phyloP scores from a whole-genome alignment of 2,888 invertebrate genomes.

The Chromoteleia sp. region DNA sequence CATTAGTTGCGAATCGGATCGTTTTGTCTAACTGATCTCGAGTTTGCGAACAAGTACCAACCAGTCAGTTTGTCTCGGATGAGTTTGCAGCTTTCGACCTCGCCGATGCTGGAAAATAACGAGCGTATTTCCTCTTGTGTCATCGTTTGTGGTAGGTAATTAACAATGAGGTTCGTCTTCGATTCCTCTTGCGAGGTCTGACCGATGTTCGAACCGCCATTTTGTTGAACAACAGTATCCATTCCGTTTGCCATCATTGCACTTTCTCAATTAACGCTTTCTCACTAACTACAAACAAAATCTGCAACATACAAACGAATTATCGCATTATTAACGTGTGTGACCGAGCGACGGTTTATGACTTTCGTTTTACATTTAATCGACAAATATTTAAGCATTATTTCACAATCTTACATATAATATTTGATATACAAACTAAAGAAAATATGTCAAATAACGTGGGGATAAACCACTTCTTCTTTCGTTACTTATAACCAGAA shows the following conservation, averaged over 20 bases:
- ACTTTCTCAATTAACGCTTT: constrained; percentile 78
- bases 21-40: too few species aligned
- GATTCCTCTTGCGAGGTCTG: constrained; percentile 91
- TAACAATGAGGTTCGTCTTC: constrained; percentile 99
- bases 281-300: constrained; percentile 82
- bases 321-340: constrained; percentile 23
- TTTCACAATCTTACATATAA: too few species aligned
- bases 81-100: constrained; percentile 99
- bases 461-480: too few species aligned
- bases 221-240: constrained; percentile 92
- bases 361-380: neutral
- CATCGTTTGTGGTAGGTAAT: constrained; percentile 99
- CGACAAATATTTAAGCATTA: too few species aligned
- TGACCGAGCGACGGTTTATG: too few species aligned
- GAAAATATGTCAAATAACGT: too few species aligned
- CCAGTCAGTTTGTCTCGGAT: constrained; percentile 98
- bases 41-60: too few species aligned
- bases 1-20: too few species aligned
- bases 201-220: constrained; percentile 90
- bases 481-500: too few species aligned
- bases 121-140: constrained; percentile 99
- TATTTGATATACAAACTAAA: too few species aligned
- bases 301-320: constrained; percentile 76
- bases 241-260: constrained; percentile 93
- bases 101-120: constrained; percentile 98